Evolutionary conservation across 2,797 vertebrate species (phyloP).

Genomic region (Astyanax mexicanus): DNA sequence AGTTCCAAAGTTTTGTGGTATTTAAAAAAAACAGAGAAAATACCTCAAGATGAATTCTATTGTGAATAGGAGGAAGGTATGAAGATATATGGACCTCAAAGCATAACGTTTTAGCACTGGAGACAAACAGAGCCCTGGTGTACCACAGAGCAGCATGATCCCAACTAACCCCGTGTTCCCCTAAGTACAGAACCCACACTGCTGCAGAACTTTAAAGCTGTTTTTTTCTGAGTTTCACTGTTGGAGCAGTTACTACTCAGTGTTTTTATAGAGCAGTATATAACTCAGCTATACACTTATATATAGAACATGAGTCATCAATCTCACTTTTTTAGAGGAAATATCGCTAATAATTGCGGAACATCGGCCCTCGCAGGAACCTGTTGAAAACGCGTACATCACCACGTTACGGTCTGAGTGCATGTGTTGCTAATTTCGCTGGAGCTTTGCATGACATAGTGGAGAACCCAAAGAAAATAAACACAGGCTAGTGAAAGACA

Average conservation of each 20-base stretch:
- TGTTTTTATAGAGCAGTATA: not conserved
- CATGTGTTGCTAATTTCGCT: slow-evolving; percentile 39
- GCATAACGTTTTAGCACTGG: no score
- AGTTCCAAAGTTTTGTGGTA: no score
- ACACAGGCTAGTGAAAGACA: slow-evolving; percentile 37
- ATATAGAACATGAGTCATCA: slow-evolving; percentile 6
- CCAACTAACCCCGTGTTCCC: no score
- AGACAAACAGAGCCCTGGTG: no score
- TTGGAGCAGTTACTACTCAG: not conserved
- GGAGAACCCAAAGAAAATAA: slow-evolving; percentile 55
- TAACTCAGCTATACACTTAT: slow-evolving; percentile 2
- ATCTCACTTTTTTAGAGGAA: slow-evolving; percentile 9
- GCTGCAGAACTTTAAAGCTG: not conserved
- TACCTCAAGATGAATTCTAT: no score
- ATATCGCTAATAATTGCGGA: not conserved
- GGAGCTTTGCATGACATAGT: slow-evolving; percentile 41
- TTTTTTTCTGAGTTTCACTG: not conserved
- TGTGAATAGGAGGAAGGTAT: no score
- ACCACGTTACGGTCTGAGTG: not conserved
- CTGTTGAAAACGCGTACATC: slow-evolving; percentile 32
- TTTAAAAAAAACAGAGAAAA: no score
- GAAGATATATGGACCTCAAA: no score
- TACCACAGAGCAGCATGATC: no score
- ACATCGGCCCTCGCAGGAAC: not conserved
- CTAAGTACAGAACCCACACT: no score